A percentile compares a stretch with the other conserved stretches of the same genome.
phyloP scores from a whole-genome alignment of 64 coral and sea anemone species.

The Cladopsammia gracilis region DNA sequence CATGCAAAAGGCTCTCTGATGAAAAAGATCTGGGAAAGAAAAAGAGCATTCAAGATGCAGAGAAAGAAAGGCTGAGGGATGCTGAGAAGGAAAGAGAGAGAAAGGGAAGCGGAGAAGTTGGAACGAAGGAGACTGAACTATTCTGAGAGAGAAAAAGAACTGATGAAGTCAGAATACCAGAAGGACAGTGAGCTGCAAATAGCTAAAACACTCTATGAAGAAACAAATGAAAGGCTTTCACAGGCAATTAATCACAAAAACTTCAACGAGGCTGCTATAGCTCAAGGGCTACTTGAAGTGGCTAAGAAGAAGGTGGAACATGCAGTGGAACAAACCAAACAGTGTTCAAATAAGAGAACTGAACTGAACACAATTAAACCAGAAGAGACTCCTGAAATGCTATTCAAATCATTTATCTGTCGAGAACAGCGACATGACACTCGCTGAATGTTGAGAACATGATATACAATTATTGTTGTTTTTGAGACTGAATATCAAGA shows the following conservation, averaged over 20 bases:
- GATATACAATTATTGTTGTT: too few relatives aligned
- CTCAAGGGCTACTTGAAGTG: slow-evolving; percentile 43
- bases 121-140: too few relatives aligned
- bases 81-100: too few relatives aligned
- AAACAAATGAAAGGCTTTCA: slow-evolving; percentile 55
- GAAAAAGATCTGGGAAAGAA: too few relatives aligned
- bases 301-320: slow-evolving; percentile 13
- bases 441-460: neutral
- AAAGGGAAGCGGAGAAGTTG: too few relatives aligned
- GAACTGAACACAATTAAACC: slow-evolving; percentile 16
- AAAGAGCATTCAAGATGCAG: too few relatives aligned
- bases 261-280: slow-evolving; percentile 42
- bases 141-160: too few relatives aligned
- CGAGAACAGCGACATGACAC: neutral
- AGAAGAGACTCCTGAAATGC: neutral
- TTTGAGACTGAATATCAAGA: neutral
- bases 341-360: slow-evolving; percentile 41
- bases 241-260: slow-evolving; percentile 58
- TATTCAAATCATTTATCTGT: neutral
- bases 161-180: slow-evolving; percentile 34
- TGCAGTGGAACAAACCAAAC: slow-evolving; percentile 37
- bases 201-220: slow-evolving; percentile 65
- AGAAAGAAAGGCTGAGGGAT: too few relatives aligned
- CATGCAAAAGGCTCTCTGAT: too few relatives aligned
- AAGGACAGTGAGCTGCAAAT: slow-evolving; percentile 57